phyloP scores from a whole-genome alignment of 2,888 invertebrate genomes.

The Hydropsyche betteni region DNA sequence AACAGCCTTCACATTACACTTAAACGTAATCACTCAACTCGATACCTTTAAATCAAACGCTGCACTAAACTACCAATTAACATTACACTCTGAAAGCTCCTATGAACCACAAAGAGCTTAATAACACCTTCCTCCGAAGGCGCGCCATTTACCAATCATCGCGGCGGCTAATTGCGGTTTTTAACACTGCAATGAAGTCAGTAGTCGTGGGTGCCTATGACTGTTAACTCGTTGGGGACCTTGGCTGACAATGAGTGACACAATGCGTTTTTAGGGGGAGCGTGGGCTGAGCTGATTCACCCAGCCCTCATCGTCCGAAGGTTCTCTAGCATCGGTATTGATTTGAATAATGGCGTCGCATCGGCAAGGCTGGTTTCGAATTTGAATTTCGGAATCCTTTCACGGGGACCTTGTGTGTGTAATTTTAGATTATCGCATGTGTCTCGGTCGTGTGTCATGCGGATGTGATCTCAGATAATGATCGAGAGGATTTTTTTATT shows the following conservation, averaged over 20 bases:
- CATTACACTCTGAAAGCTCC: no score
- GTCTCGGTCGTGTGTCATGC: neutral
- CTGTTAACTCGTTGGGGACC: neutral
- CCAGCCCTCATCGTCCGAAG: constrained; percentile 27
- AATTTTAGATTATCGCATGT: constrained; percentile 5
- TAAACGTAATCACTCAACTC: neutral
- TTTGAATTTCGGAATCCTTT: constrained; percentile 12
- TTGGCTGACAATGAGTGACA: constrained; percentile 2
- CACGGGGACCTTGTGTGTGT: constrained; percentile 17
- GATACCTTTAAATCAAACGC: no score
- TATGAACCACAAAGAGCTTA: no score
- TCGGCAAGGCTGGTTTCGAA: neutral
- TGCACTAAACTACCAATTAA: no score
- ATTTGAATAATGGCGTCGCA: constrained; percentile 16
- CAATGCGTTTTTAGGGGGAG: constrained; percentile 1
- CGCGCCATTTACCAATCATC: no score
- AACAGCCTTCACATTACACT: constrained; percentile 20
- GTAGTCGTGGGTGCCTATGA: neutral
- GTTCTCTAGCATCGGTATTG: neutral
- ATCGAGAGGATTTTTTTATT: neutral
- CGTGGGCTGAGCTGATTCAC: constrained; percentile 22
- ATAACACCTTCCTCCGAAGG: no score
- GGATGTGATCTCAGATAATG: constrained; percentile 16
- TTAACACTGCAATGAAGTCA: no score
- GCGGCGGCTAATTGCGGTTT: no score